Evolutionary conservation across 2,113 vertebrate genomes (phyloP).

Genomic region (Sialia sialis): DNA sequence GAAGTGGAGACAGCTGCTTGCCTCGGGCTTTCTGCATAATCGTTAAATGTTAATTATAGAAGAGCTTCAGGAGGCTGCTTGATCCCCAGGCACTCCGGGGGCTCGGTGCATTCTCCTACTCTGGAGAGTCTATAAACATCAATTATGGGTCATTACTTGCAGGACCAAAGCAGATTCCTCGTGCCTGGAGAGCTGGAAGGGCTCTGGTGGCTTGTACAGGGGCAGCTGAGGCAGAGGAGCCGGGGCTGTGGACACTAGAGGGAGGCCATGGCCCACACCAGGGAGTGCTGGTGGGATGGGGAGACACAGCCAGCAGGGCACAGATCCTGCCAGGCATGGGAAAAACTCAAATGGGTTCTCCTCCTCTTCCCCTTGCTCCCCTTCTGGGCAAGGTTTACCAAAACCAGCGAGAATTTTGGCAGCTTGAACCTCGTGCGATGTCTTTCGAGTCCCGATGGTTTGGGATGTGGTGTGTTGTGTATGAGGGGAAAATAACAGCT

Average conservation of each 20-base stretch:
- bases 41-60: neutral
- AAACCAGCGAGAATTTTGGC: neutral
- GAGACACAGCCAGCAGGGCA: neutral
- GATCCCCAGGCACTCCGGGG: neutral
- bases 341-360: neutral
- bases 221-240: neutral
- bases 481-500: neutral
- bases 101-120: neutral
- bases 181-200: neutral
- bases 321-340: neutral
- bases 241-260: neutral
- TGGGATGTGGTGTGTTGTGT: neutral
- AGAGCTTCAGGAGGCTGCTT: neutral
- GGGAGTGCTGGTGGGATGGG: neutral
- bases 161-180: neutral
- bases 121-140: neutral
- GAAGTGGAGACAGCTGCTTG: constrained; percentile 22
- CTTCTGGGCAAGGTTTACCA: neutral
- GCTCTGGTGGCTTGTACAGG: neutral
- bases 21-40: neutral
- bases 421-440: accelerated
- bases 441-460: accelerated
- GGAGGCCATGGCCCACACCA: neutral
- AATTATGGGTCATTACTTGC: neutral
- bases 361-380: neutral